A percentile compares a stretch with the other conserved stretches of the same genome.
These are phyloP conservation scores for Odocoileus virginianus DNA, from an alignment of 2,113 vertebrate genomes.

Conservation along the genomic window DNA sequence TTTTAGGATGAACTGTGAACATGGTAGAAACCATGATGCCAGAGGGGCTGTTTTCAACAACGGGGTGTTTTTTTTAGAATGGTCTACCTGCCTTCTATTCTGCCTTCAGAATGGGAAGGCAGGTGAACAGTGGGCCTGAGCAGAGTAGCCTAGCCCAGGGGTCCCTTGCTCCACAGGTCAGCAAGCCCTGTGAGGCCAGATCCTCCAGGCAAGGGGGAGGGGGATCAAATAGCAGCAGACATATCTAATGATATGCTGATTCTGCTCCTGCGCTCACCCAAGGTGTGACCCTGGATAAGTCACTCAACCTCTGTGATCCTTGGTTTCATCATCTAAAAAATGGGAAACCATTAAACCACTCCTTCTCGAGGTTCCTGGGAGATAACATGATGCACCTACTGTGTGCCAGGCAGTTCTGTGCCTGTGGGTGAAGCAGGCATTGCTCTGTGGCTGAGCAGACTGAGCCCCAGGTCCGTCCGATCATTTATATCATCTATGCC, in stretches of 20 bases:
- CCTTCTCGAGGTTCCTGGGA: not conserved
- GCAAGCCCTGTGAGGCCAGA: not conserved
- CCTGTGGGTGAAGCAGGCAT: not conserved
- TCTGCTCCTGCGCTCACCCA: not conserved
- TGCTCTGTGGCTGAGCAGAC: not conserved
- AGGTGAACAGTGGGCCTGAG: not conserved
- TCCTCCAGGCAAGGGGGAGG: not conserved
- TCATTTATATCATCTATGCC: not conserved
- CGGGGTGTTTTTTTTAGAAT: not conserved
- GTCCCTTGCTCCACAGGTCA: not conserved
- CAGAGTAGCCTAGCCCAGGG: not conserved
- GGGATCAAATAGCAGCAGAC: not conserved
- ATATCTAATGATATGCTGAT: no score
- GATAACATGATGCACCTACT: not conserved
- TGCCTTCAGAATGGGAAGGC: no score
- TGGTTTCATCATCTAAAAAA: not conserved
- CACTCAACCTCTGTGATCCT: not conserved
- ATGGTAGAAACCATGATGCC: not conserved
- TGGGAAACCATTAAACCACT: not conserved
- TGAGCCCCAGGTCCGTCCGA: not conserved
- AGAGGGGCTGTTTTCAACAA: not conserved
- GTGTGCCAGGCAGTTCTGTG: not conserved
- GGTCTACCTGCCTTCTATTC: not conserved
- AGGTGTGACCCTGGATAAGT: not conserved
- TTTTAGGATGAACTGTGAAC: not conserved